Evolutionary conservation across 2,888 invertebrate genomes (phyloP), one percentile per base, ranked within the genome.

Genomic region (Psylliodes chrysocephalus): DNA sequence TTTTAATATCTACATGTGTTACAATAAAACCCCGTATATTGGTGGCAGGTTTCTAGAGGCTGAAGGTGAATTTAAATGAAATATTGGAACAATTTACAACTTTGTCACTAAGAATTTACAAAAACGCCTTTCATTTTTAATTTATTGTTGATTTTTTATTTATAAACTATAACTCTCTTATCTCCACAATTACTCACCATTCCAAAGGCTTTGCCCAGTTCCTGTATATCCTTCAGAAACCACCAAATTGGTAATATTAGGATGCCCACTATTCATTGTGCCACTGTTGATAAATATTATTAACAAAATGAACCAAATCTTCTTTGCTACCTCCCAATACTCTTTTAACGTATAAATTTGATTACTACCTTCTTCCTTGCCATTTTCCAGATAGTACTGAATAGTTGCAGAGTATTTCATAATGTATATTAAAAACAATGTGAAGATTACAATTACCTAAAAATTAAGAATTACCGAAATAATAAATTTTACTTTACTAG

Each of bases 151-250:
- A n/a, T n/a, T n/a, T n/a, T n/a, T n/a, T n/a, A n/a, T n/a, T n/a
- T n/a, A n/a, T n/a, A n/a, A n/a, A n/a, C n/a, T n/a, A n/a, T n/a
- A n/a, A n/a, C n/a, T n/a, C n/a, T n/a, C n/a, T n/a, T n/a, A n/a
- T n/a, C n/a, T n/a, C n/a, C n/a, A n/a, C n/a, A n/a, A n/a, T n/a
- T n/a, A 62, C 69, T 71, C 64, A 71, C 71, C 69, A 53, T 63
- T 67, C 70, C 70, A 71, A 14, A 40, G 15, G 19, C 61, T 61
- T 17, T 17, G 14, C 1, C 69, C 69, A 51, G 67, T 57, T 25
- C 71, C 71, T n/a, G 57, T 57, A 44, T 68, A 60, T 28, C 67
- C 49, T 46, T 71, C 71, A 8, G 72, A 72, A 38, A 71, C 71
- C 1, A 73, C 70, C 35, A 73, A 38, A 12, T 66, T 63, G 0